Conservation (phyloP, 2,113 vertebrate species). For the Acrocephalus kingi region DNA sequence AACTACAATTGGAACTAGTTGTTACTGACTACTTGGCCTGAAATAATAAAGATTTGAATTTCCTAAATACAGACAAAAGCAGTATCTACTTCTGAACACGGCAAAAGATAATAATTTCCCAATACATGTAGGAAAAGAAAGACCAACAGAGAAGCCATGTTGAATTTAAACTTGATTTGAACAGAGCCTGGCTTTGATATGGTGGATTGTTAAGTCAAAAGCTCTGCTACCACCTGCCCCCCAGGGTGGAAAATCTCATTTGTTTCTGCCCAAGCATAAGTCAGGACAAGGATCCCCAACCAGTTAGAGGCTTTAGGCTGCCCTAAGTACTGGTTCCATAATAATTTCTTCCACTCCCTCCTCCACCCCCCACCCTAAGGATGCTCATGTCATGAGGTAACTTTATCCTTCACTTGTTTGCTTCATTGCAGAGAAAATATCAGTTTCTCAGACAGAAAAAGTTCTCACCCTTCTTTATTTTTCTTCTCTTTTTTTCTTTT, state of each 20-base stretch:
- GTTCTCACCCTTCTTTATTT: not conserved
- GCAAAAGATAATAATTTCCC: not conserved
- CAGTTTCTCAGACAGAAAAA: not conserved
- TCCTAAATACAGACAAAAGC: not conserved
- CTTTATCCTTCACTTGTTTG: slow-evolving; percentile 64
- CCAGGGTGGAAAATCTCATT: not conserved
- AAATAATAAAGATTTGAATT: not conserved
- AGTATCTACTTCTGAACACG: not conserved
- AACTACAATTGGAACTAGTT: not conserved
- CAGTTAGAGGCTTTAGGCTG: not conserved
- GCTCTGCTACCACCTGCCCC: not conserved
- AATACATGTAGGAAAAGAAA: not conserved
- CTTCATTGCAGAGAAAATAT: slow-evolving; percentile 46
- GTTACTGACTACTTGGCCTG: not conserved
- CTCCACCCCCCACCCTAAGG: not conserved
- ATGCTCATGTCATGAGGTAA: slow-evolving; percentile 48
- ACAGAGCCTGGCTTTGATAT: not conserved
- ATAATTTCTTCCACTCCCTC: not conserved
- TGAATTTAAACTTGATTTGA: slow-evolving; percentile 21
- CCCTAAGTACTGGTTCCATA: slow-evolving; percentile 22
- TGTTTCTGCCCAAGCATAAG: not conserved
- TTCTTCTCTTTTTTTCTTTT: not conserved
- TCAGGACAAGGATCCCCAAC: not conserved
- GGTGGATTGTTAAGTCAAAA: not conserved
- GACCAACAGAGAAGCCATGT: not conserved